Conservation (phyloP, 2,888 invertebrate species). For the Argyresthia goedartella region DNA sequence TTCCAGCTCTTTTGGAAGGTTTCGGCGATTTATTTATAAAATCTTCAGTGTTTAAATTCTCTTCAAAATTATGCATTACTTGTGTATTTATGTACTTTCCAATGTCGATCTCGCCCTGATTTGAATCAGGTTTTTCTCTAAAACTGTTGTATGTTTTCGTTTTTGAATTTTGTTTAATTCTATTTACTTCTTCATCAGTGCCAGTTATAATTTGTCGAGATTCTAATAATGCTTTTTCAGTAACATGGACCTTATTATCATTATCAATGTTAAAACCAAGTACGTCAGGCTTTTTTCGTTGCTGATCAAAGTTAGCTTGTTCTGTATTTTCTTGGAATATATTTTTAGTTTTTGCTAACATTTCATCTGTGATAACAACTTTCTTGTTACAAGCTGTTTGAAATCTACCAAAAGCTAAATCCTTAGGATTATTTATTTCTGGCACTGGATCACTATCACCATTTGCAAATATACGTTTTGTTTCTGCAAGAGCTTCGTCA, state of each 20-base stretch:
- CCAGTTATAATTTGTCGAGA: no score
- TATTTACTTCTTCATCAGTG: background rate
- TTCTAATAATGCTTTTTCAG: no score
- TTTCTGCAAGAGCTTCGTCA: slow-evolving; percentile 23
- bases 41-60: slow-evolving; percentile 43
- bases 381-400: slow-evolving; percentile 29
- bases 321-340: slow-evolving; percentile 24
- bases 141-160: background rate
- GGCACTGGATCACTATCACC: slow-evolving; percentile 5
- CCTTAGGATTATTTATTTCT: background rate
- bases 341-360: slow-evolving; percentile 24
- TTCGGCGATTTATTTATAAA: slow-evolving; percentile 33
- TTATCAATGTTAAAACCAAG: no score
- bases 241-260: no score
- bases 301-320: no score
- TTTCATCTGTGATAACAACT: slow-evolving; percentile 32
- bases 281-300: no score
- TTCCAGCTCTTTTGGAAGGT: slow-evolving; percentile 37
- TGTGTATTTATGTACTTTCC: slow-evolving; percentile 28
- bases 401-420: background rate
- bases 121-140: background rate
- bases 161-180: background rate
- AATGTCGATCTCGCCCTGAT: background rate
- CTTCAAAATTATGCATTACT: slow-evolving; percentile 45
- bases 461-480: slow-evolving; percentile 28